Base-by-base conservation (phyloP, 2,888 invertebrate genomes). In the Hirtodrosophila cameraria region DNA sequence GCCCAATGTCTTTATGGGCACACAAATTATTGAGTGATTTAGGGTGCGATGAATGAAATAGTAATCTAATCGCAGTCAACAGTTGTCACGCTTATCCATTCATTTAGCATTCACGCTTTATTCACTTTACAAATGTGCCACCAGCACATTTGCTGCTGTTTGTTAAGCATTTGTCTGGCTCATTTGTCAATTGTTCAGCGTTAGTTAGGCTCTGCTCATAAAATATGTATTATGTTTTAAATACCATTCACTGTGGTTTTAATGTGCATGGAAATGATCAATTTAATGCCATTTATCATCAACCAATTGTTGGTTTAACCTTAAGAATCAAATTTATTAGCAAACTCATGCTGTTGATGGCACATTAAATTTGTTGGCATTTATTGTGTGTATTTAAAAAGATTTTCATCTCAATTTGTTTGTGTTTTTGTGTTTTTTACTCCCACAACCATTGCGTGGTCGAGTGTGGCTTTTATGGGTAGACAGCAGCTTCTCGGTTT, bases 51-150 rank as follows among this genome's bases (percentile, higher is more conserved):
- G n/a, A n/a, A n/a, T n/a, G n/a, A n/a, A n/a, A 15, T 27, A 48
- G 23, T 67, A 55, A 70, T 70, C 69, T 70, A 60, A 67, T 70
- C 73, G 30, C 55, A 49, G 43, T 57, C 49, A 41, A 43, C 70
- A 53, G 43, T 53, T 69, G 63, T 62, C 52, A 69, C 68, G 45
- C 70, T 62, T 38, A 39, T 33, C 16, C 43, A 64, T 64, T 64
- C 64, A 63, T 64, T 64, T 33, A 16, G 15, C 45, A 45, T 53
- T 60, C 52, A 48, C 35, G 35, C 41, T 50, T 46, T 42, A 30
- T 54, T 39, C 45, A 35, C 45, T n/a, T n/a, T n/a, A n/a, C n/a
- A n/a, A n/a, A n/a, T n/a, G n/a, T n/a, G n/a, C n/a, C n/a, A n/a
- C n/a, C n/a, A n/a, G n/a, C 18, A 5, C 18, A 20, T 20, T 20